Percentiles rank a stretch among this genome's conserved stretches.
These are phyloP conservation scores for Lepidurus couesii DNA, from an alignment of 1,140 invertebrate species.

Conservation along the genomic window DNA sequence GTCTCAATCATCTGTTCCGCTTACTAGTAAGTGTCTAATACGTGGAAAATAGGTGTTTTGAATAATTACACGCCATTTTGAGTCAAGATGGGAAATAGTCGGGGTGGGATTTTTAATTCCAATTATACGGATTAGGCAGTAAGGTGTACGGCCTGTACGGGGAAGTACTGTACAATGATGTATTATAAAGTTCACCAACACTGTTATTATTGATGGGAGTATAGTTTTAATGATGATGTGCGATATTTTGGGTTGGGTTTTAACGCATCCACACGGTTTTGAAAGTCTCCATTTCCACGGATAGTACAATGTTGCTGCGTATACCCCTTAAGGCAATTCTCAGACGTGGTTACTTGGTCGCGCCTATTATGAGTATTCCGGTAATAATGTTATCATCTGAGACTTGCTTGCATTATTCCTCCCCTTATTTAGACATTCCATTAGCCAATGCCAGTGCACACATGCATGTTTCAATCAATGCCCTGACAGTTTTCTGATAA, in stretches of 20 bases:
- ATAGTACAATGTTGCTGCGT: no score
- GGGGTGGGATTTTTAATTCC: no score
- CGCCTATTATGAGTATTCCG: no score
- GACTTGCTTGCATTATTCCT: not conserved
- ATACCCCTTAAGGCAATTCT: no score
- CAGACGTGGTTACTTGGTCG: no score
- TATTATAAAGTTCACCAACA: not conserved
- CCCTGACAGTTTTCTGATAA: constrained; percentile 2
- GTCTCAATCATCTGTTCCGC: constrained; percentile 22
- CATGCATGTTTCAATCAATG: not conserved
- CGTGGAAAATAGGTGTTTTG: not conserved
- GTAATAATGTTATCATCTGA: not conserved
- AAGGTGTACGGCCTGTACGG: no score
- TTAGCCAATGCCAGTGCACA: not conserved
- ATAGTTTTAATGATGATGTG: not conserved
- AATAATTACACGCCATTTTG: not conserved
- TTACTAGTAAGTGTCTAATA: not conserved
- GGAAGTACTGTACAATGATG: no score
- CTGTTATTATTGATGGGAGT: not conserved
- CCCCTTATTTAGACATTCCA: not conserved
- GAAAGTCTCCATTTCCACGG: not conserved
- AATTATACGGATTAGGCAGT: no score
- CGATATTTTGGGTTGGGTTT: not conserved
- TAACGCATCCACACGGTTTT: not conserved
- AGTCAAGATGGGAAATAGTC: not conserved